Evolutionary conservation across 2,797 vertebrate species (phyloP).

Genomic region (Silurus lanzhouensis): DNA sequence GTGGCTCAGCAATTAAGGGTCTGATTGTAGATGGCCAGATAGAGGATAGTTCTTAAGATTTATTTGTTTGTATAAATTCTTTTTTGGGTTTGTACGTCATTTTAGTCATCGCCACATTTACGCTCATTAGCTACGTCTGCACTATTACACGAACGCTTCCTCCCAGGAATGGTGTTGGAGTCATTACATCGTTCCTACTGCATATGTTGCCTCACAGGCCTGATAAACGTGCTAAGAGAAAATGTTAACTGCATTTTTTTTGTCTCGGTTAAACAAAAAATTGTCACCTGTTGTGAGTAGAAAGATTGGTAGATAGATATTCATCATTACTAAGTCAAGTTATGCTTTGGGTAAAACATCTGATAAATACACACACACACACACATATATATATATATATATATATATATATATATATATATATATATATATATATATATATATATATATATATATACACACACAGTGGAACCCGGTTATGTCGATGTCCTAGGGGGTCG

Average conservation of each 20-base stretch:
- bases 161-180: neutral
- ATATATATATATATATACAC: too few species aligned
- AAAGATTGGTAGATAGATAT: too few species aligned
- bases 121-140: constrained; percentile 11
- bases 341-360: neutral
- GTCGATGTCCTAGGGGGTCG: too few species aligned
- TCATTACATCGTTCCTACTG: neutral
- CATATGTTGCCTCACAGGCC: neutral
- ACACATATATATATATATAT: too few species aligned
- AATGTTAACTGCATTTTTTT: neutral
- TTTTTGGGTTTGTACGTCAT: neutral
- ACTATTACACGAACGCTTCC: neutral
- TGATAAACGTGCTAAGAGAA: neutral
- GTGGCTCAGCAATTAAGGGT: neutral
- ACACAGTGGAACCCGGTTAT: too few species aligned
- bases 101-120: neutral
- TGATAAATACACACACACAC: too few species aligned
- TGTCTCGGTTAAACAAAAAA: neutral
- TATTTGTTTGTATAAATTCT: constrained; percentile 2
- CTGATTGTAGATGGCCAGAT: constrained; percentile 2
- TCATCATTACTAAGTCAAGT: neutral
- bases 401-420: too few species aligned
- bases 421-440: too few species aligned
- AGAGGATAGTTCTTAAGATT: neutral
- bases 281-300: neutral